A percentile compares a stretch with the other conserved stretches of the same genome.
Evolutionary conservation across 2,113 vertebrate species (phyloP).

Genomic region (Oryzias woworae): DNA sequence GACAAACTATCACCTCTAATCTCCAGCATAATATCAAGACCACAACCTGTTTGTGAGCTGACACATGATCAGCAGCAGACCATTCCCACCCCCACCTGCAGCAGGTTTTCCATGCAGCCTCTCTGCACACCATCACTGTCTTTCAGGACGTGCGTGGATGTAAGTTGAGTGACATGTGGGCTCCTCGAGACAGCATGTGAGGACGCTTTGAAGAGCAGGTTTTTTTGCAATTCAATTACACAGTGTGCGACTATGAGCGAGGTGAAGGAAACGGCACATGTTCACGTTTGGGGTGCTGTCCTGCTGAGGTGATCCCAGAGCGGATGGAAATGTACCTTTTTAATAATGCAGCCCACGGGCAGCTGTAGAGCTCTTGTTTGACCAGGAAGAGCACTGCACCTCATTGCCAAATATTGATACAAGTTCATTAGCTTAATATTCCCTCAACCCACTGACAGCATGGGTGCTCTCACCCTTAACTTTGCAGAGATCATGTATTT

Average conservation of each 20-base stretch:
- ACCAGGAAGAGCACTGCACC: neutral
- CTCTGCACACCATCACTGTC: constrained; percentile 3
- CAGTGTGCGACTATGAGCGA: constrained; percentile 21
- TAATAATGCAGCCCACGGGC: constrained; percentile 3
- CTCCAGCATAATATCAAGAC: constrained; percentile 15
- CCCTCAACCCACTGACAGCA: constrained; percentile 6
- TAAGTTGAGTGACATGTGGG: constrained; percentile 36
- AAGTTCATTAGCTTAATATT: constrained; percentile 19
- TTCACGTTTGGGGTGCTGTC: constrained; percentile 14
- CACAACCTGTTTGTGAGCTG: constrained; percentile 18
- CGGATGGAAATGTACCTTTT: constrained; percentile 12
- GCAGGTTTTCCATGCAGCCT: constrained; percentile 4
- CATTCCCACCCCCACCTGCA: neutral
- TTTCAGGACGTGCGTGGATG: constrained; percentile 7
- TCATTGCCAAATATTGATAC: constrained; percentile 6
- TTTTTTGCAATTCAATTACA: constrained; percentile 33
- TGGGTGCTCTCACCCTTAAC: constrained; percentile 18
- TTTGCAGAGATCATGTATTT: constrained; percentile 13
- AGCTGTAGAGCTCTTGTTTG: constrained; percentile 14
- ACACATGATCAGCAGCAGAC: constrained; percentile 14
- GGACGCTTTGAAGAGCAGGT: constrained; percentile 37
- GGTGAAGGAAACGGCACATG: constrained; percentile 19
- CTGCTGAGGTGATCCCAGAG: constrained; percentile 24
- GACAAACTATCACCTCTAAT: constrained; percentile 9
- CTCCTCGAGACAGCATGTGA: constrained; percentile 18